Evolutionary conservation across 1,140 invertebrate genomes (phyloP), one percentile per base, ranked within the genome.

Genomic region (Babylonia areolata): DNA sequence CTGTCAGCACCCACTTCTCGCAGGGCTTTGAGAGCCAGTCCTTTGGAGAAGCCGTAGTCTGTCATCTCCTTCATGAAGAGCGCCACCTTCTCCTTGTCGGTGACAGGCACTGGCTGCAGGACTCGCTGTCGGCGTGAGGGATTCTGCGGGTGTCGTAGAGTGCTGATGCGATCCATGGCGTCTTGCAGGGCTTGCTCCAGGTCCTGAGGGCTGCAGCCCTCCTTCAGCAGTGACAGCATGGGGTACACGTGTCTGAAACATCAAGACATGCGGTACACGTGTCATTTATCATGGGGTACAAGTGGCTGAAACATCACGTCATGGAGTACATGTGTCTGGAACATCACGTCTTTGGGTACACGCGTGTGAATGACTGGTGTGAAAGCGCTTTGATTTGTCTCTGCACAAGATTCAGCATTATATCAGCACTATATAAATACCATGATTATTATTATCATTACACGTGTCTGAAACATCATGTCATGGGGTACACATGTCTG

Each of bases 271-370:
- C 1, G 17, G 46, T n/a, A 51, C 46, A 3, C 46, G 17, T 51
- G 46, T 51, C 46, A n/a, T n/a, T n/a, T n/a, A n/a, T n/a, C 69
- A 93, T 73, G 5, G 89, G 88, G 83, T 89, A 91, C 1, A 92
- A 87, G 2, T 85, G 51, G 11, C 89, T 81, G 11, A n/a, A 11
- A 23, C 28, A 23, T 51, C 46, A 51, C 9, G 9, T 51, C 46
- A 51, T 51, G 17, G 0, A 51, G 46, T n/a, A 51, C 46, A 3
- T 17, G 17, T 51, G 46, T 51, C 46, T 51, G 2, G 17, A 51
- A 51, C 46, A 51, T 9, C 17, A 17, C 9, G 17, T 17, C 46
- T 51, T 9, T 17, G 17, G 46, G 46, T 9, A 51, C 46, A 51
- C 46, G 17, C 17, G 46, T 51, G 9, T 51, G 46, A 51, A 51